phyloP scores from a whole-genome alignment of 1,140 invertebrate genomes.

The Zelostemma sp. region DNA sequence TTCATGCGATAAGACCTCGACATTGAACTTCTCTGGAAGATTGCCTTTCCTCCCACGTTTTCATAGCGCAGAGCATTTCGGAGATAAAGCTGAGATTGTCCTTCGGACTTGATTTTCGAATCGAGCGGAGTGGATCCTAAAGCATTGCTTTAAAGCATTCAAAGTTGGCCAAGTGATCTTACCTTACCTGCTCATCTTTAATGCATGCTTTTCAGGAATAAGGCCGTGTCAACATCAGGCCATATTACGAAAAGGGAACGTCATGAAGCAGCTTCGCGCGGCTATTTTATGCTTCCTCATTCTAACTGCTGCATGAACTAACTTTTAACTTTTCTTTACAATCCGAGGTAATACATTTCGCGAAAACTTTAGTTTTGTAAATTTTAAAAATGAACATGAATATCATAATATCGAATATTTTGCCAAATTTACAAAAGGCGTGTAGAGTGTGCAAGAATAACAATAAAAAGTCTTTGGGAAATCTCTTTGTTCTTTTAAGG shows the following conservation, averaged over 20 bases:
- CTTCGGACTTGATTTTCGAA: conserved; percentile 5
- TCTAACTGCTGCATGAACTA: neutral
- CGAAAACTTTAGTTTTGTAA: no score
- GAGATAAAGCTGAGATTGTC: neutral
- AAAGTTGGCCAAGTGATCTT: conserved; percentile 44
- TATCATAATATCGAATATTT: neutral
- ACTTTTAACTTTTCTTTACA: neutral
- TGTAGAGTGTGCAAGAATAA: no score
- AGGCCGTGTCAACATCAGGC: conserved; percentile 43
- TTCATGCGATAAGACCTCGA: neutral
- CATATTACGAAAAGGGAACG: conserved; percentile 30
- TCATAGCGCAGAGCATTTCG: neutral
- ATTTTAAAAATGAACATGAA: neutral
- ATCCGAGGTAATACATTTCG: no score
- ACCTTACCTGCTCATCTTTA: conserved; percentile 48
- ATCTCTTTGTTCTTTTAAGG: neutral
- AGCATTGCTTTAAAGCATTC: conserved; percentile 14
- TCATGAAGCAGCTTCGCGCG: conserved; percentile 6
- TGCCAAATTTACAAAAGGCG: no score
- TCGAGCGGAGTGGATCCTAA: conserved; percentile 9
- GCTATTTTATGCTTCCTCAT: neutral
- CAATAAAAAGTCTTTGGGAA: no score
- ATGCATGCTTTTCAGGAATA: conserved; percentile 38
- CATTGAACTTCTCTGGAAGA: neutral
- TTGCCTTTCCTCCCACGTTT: neutral